Evolutionary conservation across 2,113 vertebrate species (phyloP), one percentile per base, ranked within the genome.

Genomic region (Chiloscyllium plagiosum): DNA sequence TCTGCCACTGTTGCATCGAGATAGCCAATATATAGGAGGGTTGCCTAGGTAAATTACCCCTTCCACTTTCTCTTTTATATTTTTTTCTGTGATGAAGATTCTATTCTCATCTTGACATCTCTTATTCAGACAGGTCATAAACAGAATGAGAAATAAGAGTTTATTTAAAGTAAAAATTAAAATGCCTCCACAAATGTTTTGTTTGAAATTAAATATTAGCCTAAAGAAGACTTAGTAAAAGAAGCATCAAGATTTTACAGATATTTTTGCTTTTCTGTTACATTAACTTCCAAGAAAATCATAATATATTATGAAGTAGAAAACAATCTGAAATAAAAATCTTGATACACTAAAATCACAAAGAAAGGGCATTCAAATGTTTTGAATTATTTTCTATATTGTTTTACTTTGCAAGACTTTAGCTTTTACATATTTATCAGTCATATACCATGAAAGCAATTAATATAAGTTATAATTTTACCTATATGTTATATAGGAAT

Each of bases 261-360:
- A 33, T 61, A 29, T 10, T 65, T 61, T n/a, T 65, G 12, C 52
- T n/a, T 90, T 29, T 17, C 52, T 90, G 52, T n/a, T 90, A 33
- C 33, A 90, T 86, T n/a, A 26, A 90, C 61, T 90, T 90, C 87
- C 33, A 90, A 61, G 87, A 61, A 33, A 61, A 90, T 52, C 24
- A 12, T 61, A 61, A 61, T 90, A 61, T 61, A 90, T 90, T 56
- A 17, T n/a, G 47, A 90, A 61, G 56, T 61, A 13, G 3, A 8
- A 89, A 90, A 90, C 24, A 90, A 52, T 90, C 56, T 61, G 87
- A 8, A 56, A n/a, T 52, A 90, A 90, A 90, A 90, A 61, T 90
- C 33, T 4, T 90, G 52, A 61, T 65, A 26, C 87, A 61, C 10
- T n/a, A 90, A 50, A 89, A 50, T 6, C 22, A 89, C 19, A 26